Percentiles rank a stretch among this genome's conserved stretches.
These are phyloP conservation scores for Cyprinodon variegatus DNA, from an alignment of 2,113 vertebrate species.

Conservation along the genomic window DNA sequence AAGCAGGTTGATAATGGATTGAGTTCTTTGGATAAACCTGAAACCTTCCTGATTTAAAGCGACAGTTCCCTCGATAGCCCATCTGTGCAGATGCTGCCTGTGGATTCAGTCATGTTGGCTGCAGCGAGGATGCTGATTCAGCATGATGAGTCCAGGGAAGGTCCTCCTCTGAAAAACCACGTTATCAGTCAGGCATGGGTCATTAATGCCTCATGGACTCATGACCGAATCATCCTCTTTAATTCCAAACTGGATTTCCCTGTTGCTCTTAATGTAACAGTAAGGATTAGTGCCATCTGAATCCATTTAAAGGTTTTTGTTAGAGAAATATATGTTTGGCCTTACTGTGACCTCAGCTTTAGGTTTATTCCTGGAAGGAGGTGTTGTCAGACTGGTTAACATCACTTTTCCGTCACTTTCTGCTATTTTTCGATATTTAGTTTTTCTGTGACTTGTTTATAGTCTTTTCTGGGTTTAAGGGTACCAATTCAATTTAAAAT, in stretches of 20 bases:
- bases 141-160: constrained; percentile 38
- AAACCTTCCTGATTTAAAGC: background rate
- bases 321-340: no score
- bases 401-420: no score
- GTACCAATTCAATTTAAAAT: no score
- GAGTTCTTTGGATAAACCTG: background rate
- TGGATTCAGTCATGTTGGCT: background rate
- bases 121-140: constrained; percentile 44
- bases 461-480: no score
- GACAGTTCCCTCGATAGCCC: background rate
- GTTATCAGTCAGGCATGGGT: constrained; percentile 61
- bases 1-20: background rate
- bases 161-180: constrained; percentile 28
- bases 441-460: no score
- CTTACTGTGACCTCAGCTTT: no score
- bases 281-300: no score
- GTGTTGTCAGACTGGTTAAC: no score
- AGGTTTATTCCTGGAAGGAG: no score
- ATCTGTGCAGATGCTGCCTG: background rate
- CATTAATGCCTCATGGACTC: constrained; percentile 45
- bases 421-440: no score
- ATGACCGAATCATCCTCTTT: constrained; percentile 8
- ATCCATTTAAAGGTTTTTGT: no score
- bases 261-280: no score
- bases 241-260: constrained; percentile 1